Percentiles rank a stretch among this genome's conserved stretches.
These are phyloP conservation scores for Lepidurus couesii DNA, from an alignment of 1,140 invertebrate genomes.

Conservation along the genomic window DNA sequence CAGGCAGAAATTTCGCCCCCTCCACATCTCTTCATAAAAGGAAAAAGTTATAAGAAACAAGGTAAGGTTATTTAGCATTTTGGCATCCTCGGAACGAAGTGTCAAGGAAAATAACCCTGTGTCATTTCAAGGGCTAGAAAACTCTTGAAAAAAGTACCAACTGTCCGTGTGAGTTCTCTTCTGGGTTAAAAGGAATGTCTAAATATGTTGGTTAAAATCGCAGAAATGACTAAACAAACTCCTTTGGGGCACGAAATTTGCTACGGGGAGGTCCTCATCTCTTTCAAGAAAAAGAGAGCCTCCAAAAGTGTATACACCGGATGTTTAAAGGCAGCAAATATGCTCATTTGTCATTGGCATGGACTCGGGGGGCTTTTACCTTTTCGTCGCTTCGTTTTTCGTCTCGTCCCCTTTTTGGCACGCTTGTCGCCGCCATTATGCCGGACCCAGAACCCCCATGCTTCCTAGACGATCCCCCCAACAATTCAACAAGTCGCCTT, in stretches of 20 bases:
- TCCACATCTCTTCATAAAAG: neutral
- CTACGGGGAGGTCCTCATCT: neutral
- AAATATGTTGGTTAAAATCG: neutral
- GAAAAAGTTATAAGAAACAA: no score
- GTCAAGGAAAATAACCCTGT: neutral
- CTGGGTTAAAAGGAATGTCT: neutral
- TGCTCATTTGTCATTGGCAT: conserved; percentile 10
- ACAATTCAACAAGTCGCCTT: no score
- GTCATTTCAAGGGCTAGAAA: neutral
- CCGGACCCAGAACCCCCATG: no score
- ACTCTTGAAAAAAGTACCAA: neutral
- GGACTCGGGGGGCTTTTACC: neutral
- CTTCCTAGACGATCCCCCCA: no score
- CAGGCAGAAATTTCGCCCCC: conserved; percentile 17
- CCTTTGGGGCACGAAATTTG: neutral
- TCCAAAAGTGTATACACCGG: neutral
- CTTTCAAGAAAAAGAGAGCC: neutral
- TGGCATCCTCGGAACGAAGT: neutral
- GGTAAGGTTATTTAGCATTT: neutral
- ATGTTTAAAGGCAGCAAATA: conserved; percentile 22
- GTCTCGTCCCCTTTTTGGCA: conserved; percentile 4
- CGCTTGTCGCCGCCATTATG: conserved; percentile 4
- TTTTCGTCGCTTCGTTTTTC: neutral
- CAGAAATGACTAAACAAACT: conserved; percentile 15
- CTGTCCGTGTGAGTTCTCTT: neutral